phyloP scores from a whole-genome alignment of 2,113 vertebrate species.

The Psilopsiagon aymara region DNA sequence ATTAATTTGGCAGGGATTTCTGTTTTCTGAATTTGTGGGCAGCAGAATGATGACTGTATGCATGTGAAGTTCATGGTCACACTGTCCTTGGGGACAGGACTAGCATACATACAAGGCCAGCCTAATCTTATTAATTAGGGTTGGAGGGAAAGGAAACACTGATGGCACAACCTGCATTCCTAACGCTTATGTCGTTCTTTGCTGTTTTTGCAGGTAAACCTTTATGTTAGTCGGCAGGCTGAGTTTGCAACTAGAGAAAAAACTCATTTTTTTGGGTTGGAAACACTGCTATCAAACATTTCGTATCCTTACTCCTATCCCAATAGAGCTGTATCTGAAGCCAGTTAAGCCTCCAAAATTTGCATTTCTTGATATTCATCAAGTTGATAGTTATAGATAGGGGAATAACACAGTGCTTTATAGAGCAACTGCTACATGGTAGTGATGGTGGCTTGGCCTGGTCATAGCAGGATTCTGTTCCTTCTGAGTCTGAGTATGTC shows the following conservation, averaged over 20 bases:
- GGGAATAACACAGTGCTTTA: background rate
- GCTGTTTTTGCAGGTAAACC: background rate
- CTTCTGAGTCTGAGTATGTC: background rate
- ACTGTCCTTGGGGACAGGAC: background rate
- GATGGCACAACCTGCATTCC: background rate
- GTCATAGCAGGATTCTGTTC: background rate
- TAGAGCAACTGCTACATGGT: background rate
- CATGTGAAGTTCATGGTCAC: background rate
- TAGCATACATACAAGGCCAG: rapidly evolving
- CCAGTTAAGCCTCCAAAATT: background rate
- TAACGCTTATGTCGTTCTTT: background rate
- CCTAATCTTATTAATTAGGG: background rate
- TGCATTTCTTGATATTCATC: background rate
- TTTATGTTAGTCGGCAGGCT: background rate
- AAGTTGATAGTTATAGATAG: background rate
- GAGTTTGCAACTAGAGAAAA: background rate
- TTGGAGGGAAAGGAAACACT: background rate
- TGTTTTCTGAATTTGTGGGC: background rate
- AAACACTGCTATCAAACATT: background rate
- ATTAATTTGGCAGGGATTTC: background rate
- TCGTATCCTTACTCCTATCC: background rate
- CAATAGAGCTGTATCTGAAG: background rate
- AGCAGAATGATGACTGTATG: background rate
- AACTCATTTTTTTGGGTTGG: background rate
- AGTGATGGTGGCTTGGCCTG: background rate